Base-by-base conservation (phyloP, 2,797 vertebrate species). In the Glossophaga mutica region DNA sequence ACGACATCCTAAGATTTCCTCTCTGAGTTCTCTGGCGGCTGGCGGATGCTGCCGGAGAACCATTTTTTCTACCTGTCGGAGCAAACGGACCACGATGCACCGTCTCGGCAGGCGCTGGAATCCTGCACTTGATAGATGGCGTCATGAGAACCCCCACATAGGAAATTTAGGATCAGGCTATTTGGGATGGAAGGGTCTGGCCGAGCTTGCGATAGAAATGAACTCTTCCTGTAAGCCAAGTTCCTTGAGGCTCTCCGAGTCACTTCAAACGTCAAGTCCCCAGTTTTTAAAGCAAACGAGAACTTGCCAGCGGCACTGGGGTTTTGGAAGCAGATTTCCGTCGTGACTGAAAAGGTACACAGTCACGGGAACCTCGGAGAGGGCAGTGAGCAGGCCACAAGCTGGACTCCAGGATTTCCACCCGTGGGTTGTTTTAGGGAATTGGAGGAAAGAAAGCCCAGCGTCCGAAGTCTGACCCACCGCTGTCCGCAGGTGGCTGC, bases 131-230 rank as follows among this genome's bases (percentile, higher is more conserved):
- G 76, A 89, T 90, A 22, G 21, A 65, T 14, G 59, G 34, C 71
- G 18, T 87, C 39, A 52, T 42, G 44, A 18, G 12, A 21, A 91
- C 85, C 78, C 68, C 55, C 62, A 50, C 3, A 10, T 22, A 77
- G 32, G 67, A 74, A 74, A 62, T 87, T 74, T 52, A 57, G 55
- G 84, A 89, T 34, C 44, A 70, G 70, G 26, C 57, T 81, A 14
- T 81, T 74, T 81, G 65, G 42, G 65, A 85, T 39, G 29, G 29
- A 67, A 79, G 26, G 32, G 6, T 84, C 71, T 87, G 26, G 37
- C 10, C 42, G 29, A 87, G 44, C 37, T 83, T 76, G 29, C 71
- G 34, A 26, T 57, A 65, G 39, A 95, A 82, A 85, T 88, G 52
- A 74, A 89, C 39, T 50, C 26, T 68, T 73, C 32, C 32, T 29